A percentile compares a stretch with the other conserved stretches of the same genome.
Conservation (phyloP, 2,113 vertebrate genomes). For the Larimichthys crocea region DNA sequence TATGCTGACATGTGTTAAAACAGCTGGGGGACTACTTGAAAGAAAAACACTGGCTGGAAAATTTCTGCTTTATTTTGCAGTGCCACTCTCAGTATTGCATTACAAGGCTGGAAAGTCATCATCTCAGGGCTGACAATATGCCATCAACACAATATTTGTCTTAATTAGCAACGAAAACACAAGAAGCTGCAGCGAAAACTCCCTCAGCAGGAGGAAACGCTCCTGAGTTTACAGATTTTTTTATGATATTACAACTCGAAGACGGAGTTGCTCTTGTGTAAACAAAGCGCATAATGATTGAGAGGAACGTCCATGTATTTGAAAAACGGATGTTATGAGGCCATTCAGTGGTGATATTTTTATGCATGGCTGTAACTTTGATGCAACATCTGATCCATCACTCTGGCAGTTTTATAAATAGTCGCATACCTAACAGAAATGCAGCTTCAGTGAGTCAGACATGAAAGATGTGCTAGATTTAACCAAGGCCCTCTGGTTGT, state of each 20-base stretch:
- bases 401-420: constrained; percentile 74
- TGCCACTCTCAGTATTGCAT: constrained; percentile 13
- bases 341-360: constrained; percentile 42
- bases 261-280: constrained; percentile 20
- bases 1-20: constrained; percentile 54
- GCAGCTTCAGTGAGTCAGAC: constrained; percentile 46
- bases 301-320: constrained; percentile 22
- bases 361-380: constrained; percentile 50
- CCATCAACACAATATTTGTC: constrained; percentile 56
- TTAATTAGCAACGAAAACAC: constrained; percentile 50
- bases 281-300: constrained; percentile 24
- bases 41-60: constrained; percentile 39
- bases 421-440: constrained; percentile 41
- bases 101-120: constrained; percentile 34
- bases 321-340: constrained; percentile 47
- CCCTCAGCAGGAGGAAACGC: constrained; percentile 37
- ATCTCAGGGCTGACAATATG: constrained; percentile 33
- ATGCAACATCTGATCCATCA: constrained; percentile 69
- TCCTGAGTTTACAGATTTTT: constrained; percentile 31
- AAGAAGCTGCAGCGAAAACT: constrained; percentile 14
- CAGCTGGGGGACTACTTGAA: constrained; percentile 43
- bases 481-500: constrained; percentile 31
- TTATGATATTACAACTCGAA: constrained; percentile 8
- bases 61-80: constrained; percentile 21
- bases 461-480: constrained; percentile 64